phyloP scores from a whole-genome alignment of 2,113 vertebrate genomes.

The Pterocles gutturalis region DNA sequence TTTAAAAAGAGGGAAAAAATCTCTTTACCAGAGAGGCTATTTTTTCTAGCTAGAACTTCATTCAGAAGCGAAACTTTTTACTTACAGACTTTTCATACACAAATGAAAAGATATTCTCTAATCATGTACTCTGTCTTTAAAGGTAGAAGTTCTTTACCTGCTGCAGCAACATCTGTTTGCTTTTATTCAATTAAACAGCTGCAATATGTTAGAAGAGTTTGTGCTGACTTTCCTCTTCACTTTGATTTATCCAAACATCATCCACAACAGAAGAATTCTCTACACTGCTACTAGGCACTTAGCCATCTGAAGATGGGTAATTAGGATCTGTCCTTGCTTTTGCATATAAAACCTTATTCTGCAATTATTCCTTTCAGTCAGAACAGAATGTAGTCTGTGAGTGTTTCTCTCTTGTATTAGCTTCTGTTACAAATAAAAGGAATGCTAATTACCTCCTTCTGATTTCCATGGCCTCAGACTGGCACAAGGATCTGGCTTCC shows the following conservation, averaged over 20 bases:
- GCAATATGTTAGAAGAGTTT: background rate
- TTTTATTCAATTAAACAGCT: background rate
- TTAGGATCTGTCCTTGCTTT: background rate
- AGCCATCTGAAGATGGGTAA: background rate
- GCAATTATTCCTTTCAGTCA: background rate
- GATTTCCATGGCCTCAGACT: background rate
- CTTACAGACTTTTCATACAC: background rate
- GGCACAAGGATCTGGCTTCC: background rate
- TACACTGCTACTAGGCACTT: background rate
- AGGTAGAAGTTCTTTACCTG: background rate
- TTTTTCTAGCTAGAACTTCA: background rate
- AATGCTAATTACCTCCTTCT: background rate
- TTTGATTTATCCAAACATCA: background rate
- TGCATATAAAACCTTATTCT: background rate
- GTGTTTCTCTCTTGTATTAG: background rate
- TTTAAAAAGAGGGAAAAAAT: background rate
- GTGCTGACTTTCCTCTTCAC: background rate
- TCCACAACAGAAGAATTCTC: background rate
- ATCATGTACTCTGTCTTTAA: background rate
- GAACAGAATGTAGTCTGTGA: background rate
- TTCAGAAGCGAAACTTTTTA: background rate
- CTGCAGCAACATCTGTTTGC: background rate
- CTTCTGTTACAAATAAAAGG: background rate
- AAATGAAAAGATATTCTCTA: background rate
- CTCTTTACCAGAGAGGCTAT: background rate